Conservation (phyloP, 2,797 vertebrate species). For the Sorex maritimensis region DNA sequence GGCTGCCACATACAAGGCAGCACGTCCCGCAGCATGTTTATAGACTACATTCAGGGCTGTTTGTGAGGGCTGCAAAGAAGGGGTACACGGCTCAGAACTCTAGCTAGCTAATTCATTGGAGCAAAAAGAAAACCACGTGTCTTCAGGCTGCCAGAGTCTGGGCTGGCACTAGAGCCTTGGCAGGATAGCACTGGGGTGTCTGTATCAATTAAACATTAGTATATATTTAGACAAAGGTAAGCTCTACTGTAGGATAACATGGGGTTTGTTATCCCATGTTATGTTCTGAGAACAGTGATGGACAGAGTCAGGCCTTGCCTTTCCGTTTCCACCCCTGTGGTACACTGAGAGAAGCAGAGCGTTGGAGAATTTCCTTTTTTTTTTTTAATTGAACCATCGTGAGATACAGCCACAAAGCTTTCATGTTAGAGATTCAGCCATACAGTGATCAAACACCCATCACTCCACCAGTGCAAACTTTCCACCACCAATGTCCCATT, state of each 20-base stretch:
- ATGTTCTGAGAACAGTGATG: neutral
- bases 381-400: neutral
- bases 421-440: no score
- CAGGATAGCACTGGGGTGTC: neutral
- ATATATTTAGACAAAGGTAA: neutral
- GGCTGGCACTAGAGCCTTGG: neutral
- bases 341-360: neutral
- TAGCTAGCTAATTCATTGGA: slow-evolving; percentile 9
- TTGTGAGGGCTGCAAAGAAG: neutral
- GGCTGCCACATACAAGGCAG: neutral
- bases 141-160: slow-evolving; percentile 16
- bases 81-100: neutral
- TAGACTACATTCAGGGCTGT: neutral
- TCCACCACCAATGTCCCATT: no score
- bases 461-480: no score
- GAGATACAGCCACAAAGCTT: no score
- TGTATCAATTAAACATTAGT: neutral
- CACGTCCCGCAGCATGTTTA: neutral
- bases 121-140: neutral
- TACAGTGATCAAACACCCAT: no score
- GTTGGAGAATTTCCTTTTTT: neutral
- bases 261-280: no score
- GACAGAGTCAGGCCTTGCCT: neutral
- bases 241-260: neutral
- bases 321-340: neutral